A percentile compares a stretch with the other conserved stretches of the same genome.
phyloP scores from a whole-genome alignment of 2,113 vertebrate genomes.

The Agelaius phoeniceus region DNA sequence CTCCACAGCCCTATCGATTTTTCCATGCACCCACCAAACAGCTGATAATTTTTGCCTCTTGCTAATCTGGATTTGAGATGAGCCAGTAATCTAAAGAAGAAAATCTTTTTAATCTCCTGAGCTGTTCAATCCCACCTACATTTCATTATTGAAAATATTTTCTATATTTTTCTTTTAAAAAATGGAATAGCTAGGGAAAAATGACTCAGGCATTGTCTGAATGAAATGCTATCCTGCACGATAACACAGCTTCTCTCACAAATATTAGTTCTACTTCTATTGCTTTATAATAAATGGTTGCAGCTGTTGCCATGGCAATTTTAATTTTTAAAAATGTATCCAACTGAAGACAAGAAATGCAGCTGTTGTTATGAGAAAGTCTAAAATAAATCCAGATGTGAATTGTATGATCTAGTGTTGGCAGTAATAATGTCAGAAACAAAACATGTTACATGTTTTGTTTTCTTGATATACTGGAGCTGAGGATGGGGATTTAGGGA shows the following conservation, averaged over 20 bases:
- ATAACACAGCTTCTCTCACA: slow-evolving; percentile 47
- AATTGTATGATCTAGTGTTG: slow-evolving; percentile 8
- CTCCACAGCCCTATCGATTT: neutral
- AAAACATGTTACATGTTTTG: neutral
- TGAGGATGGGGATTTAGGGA: neutral
- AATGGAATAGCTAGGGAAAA: neutral
- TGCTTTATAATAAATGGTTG: slow-evolving; percentile 72
- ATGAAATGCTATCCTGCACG: slow-evolving; percentile 47
- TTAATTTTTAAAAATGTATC: slow-evolving; percentile 69
- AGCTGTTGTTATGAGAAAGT: slow-evolving; percentile 64
- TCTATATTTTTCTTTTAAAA: slow-evolving; percentile 8
- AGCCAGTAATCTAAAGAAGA: slow-evolving; percentile 20
- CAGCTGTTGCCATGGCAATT: slow-evolving; percentile 74
- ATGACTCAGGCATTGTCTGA: slow-evolving; percentile 4
- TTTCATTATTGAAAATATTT: slow-evolving; percentile 43
- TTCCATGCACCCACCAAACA: neutral
- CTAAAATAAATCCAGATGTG: slow-evolving; percentile 60
- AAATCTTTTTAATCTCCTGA: slow-evolving; percentile 29
- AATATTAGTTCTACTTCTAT: slow-evolving; percentile 66
- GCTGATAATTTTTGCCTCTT: slow-evolving; percentile 9
- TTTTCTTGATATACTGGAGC: neutral
- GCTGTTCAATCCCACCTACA: slow-evolving; percentile 18
- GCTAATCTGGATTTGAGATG: slow-evolving; percentile 41
- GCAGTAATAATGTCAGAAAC: neutral
- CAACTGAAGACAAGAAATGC: slow-evolving; percentile 65